Evolutionary conservation across 1,140 invertebrate genomes (phyloP).

Genomic region (Drosophila oshimai): DNA sequence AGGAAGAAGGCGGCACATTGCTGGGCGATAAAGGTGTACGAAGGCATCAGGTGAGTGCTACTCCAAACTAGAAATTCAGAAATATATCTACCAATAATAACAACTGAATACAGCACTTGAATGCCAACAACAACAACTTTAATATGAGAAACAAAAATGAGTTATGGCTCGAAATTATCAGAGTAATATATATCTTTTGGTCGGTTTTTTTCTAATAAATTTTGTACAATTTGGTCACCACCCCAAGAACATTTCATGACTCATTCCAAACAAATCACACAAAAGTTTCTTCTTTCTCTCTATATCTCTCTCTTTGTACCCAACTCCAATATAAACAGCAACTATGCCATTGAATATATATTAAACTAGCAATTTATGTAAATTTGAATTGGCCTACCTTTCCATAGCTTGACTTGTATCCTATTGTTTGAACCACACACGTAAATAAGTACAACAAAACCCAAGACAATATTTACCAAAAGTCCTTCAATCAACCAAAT

Average conservation of each 20-base stretch:
- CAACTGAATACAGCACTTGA: conserved; percentile 60
- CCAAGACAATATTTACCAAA: conserved; percentile 31
- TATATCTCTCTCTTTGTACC: conserved; percentile 7
- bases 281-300: conserved; percentile 19
- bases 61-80: conserved; percentile 31
- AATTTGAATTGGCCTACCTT: conserved; percentile 32
- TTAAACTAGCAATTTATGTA: conserved; percentile 25
- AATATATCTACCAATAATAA: conserved; percentile 34
- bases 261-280: conserved; percentile 42
- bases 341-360: conserved; percentile 32
- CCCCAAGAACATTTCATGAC: conserved; percentile 31
- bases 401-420: conserved; percentile 34
- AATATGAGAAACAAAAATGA: conserved; percentile 16
- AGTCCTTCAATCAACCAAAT: conserved; percentile 29
- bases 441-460: conserved; percentile 23
- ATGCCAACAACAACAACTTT: conserved; percentile 57
- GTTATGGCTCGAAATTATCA: conserved; percentile 21
- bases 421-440: conserved; percentile 42
- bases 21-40: conserved; percentile 86
- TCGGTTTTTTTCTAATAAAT: conserved; percentile 25
- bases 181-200: conserved; percentile 10
- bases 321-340: conserved; percentile 34
- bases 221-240: conserved; percentile 55
- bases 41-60: conserved; percentile 83
- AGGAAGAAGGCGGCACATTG: conserved; percentile 89